Percentiles rank a stretch among this genome's conserved stretches.
phyloP scores from a whole-genome alignment of 2,113 vertebrate species.

The Lucifuga dentata region DNA sequence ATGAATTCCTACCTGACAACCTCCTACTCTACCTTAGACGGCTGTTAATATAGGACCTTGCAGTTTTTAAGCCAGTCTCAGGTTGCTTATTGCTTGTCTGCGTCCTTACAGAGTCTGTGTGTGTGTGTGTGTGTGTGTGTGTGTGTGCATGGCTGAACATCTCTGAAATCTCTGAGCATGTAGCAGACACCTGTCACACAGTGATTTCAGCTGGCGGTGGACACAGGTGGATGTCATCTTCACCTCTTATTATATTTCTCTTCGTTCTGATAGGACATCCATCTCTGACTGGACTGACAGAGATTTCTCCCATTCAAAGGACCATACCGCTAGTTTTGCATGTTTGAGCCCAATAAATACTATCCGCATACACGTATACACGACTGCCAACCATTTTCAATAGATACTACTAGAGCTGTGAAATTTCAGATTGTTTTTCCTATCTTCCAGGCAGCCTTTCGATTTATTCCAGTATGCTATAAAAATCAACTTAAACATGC shows the following conservation, averaged over 20 bases:
- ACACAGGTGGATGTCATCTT: constrained; percentile 19
- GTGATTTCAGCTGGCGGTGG: constrained; percentile 24
- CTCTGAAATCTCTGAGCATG: not conserved
- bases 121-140: constrained; percentile 6
- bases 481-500: too few relatives aligned
- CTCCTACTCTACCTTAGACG: constrained; percentile 7
- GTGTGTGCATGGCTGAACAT: constrained; percentile 14
- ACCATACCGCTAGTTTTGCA: too few relatives aligned
- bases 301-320: too few relatives aligned
- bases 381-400: too few relatives aligned
- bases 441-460: too few relatives aligned
- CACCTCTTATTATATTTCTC: not conserved
- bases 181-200: constrained; percentile 25
- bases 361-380: too few relatives aligned
- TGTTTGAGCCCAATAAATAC: too few relatives aligned
- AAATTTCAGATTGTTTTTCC: too few relatives aligned
- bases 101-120: not conserved
- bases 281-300: not conserved
- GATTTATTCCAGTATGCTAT: too few relatives aligned
- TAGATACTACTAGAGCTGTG: too few relatives aligned
- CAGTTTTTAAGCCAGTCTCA: not conserved
- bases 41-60: constrained; percentile 7
- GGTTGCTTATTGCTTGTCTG: constrained; percentile 1
- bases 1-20: too few relatives aligned
- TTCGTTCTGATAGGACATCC: not conserved